Evolutionary conservation across 2,113 vertebrate species (phyloP), one percentile per base, ranked within the genome.

Genomic region (Ailuropoda melanoleuca): DNA sequence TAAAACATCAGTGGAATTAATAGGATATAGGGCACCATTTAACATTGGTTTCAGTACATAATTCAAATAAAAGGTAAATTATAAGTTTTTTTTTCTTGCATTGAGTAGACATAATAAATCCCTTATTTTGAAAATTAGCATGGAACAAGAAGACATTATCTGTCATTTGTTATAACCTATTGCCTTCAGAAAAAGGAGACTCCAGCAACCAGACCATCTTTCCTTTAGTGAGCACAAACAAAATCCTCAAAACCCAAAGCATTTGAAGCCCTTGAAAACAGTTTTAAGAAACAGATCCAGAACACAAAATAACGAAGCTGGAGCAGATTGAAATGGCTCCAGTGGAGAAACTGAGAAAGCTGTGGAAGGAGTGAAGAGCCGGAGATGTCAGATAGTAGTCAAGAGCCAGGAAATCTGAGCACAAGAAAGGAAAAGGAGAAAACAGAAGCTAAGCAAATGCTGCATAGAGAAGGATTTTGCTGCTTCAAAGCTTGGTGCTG

Each of bases 51-150:
- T 75, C 62, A 88, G 18, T 6, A 80, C 8, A 70, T 80, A 74
- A 50, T 60, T 74, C n/a, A 97, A 93, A 97, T 56, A 88, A 90
- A 90, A 8, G n/a, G 0, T 11, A 74, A 84, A 81, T 75, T 93
- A 43, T 85, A 92, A 94, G 46, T 31, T 24, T 2, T 23, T 80
- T 68, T 92, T 29, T 8, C 31, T 94, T 37, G 17, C 3, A 29
- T 43, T 55, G 13, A 90, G 6, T 23, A 96, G 55, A 77, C 9
- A 29, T 39, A 78, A 91, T 50, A 93, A 77, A 75, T 72, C 43
- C 43, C 11, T 89, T 86, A 43, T 81, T 75, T 88, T 83, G 60
- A 72, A 94, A 58, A 93, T 74, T 72, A 39, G 9, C 62, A 58
- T 37, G 37, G 9, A 39, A 48, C 4, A 92, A 34, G 10, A 95